phyloP scores from a whole-genome alignment of 2,113 vertebrate genomes.

The Erinaceus europaeus region DNA sequence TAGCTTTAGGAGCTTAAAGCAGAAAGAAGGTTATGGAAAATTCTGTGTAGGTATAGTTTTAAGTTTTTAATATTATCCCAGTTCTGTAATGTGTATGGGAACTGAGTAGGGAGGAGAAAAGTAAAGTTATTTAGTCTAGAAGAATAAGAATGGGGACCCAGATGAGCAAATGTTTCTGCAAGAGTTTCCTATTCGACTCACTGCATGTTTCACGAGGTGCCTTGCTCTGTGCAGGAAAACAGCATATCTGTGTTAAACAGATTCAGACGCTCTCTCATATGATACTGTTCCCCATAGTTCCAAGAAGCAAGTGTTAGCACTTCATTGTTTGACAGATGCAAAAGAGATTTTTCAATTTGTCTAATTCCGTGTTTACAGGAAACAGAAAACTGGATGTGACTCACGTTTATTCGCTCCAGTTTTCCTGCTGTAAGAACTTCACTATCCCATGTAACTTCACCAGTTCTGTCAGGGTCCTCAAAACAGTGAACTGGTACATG shows the following conservation, averaged over 20 bases:
- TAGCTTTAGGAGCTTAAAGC: conserved; percentile 78
- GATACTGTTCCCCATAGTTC: background rate
- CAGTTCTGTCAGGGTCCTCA: background rate
- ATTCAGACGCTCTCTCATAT: background rate
- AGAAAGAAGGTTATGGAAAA: conserved; percentile 71
- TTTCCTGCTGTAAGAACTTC: background rate
- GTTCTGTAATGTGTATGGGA: conserved; percentile 55
- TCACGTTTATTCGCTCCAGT: background rate
- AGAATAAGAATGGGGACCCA: background rate
- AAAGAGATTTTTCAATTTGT: background rate
- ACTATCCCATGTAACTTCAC: background rate
- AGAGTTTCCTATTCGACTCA: background rate
- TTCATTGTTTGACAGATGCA: background rate
- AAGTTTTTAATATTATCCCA: conserved; percentile 46
- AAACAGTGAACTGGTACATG: background rate
- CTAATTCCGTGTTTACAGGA: background rate
- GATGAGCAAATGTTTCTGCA: background rate
- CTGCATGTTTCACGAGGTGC: background rate
- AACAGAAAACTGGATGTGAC: background rate
- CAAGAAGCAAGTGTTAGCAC: background rate
- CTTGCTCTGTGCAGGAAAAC: background rate
- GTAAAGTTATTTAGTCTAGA: conserved; percentile 41
- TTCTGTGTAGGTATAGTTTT: conserved; percentile 66
- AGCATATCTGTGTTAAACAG: background rate
- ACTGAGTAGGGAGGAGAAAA: background rate